A percentile compares a stretch with the other conserved stretches of the same genome.
Conservation (phyloP, 2,888 invertebrate species). For the Morpho helenor region DNA sequence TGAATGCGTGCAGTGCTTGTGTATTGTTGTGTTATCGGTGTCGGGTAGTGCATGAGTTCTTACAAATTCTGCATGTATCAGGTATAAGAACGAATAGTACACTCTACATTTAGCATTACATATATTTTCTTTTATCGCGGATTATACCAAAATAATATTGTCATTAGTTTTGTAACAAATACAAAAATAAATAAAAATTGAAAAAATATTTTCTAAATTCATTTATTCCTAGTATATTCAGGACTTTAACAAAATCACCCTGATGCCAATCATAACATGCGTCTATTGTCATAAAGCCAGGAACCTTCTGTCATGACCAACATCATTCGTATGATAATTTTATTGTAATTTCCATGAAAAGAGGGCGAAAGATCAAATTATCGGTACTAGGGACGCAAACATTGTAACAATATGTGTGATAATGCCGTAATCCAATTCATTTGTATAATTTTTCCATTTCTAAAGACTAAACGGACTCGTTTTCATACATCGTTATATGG, state of each 20-base stretch:
- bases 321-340: slow-evolving; percentile 66
- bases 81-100: too few relatives aligned
- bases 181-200: too few relatives aligned
- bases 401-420: slow-evolving; percentile 46
- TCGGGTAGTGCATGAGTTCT: too few relatives aligned
- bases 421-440: slow-evolving; percentile 45
- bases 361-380: slow-evolving; percentile 64
- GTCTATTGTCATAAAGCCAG: slow-evolving; percentile 2
- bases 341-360: slow-evolving; percentile 58
- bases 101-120: too few relatives aligned
- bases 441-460: slow-evolving; percentile 63
- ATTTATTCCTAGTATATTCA: too few relatives aligned
- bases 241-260: slow-evolving; percentile 1
- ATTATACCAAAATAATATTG: too few relatives aligned
- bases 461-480: slow-evolving; percentile 34
- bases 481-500: slow-evolving; percentile 23
- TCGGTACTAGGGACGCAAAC: slow-evolving; percentile 38
- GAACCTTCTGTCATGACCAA: slow-evolving; percentile 37
- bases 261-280: slow-evolving; percentile 4
- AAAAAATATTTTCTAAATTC: too few relatives aligned
- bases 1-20: too few relatives aligned
- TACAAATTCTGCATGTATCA: too few relatives aligned
- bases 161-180: too few relatives aligned
- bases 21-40: too few relatives aligned
- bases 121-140: too few relatives aligned